Percentiles rank a stretch among this genome's conserved stretches.
These are phyloP conservation scores for Cheilosia vulpina DNA, from an alignment of 2,888 invertebrate genomes.

Conservation along the genomic window DNA sequence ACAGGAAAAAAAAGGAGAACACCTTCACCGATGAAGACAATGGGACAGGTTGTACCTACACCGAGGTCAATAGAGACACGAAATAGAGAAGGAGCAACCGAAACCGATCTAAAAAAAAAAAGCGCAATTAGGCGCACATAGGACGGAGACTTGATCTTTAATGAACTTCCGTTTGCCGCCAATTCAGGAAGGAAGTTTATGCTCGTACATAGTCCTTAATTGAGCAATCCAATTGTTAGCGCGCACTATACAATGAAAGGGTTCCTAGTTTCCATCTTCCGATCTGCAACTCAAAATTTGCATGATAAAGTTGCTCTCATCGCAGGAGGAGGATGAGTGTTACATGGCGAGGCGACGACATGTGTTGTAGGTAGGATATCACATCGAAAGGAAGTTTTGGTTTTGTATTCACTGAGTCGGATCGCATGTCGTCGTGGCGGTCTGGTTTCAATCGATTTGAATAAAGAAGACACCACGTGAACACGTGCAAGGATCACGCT, in stretches of 20 bases:
- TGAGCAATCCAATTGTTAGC: constrained; percentile 60
- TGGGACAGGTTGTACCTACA: constrained; percentile 61
- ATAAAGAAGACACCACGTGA: constrained; percentile 17
- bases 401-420: constrained; percentile 40
- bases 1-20: constrained; percentile 20
- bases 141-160: constrained; percentile 37
- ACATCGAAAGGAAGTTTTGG: constrained; percentile 38
- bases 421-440: constrained; percentile 66
- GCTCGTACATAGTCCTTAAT: constrained; percentile 16
- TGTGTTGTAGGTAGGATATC: constrained; percentile 18
- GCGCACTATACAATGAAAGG: constrained; percentile 14
- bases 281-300: constrained; percentile 46
- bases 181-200: constrained; percentile 38
- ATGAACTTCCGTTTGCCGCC: constrained; percentile 75
- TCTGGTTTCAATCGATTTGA: constrained; percentile 53
- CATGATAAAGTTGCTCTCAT: constrained; percentile 53
- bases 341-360: constrained; percentile 7
- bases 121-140: constrained; percentile 55
- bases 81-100: constrained; percentile 48
- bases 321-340: neutral
- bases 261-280: constrained; percentile 45
- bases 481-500: constrained; percentile 39
- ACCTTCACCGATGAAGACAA: constrained; percentile 67
- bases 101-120: constrained; percentile 42
- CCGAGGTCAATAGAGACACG: constrained; percentile 67